Conservation (phyloP, 2,113 vertebrate species). For the Hiodon alosoides region DNA sequence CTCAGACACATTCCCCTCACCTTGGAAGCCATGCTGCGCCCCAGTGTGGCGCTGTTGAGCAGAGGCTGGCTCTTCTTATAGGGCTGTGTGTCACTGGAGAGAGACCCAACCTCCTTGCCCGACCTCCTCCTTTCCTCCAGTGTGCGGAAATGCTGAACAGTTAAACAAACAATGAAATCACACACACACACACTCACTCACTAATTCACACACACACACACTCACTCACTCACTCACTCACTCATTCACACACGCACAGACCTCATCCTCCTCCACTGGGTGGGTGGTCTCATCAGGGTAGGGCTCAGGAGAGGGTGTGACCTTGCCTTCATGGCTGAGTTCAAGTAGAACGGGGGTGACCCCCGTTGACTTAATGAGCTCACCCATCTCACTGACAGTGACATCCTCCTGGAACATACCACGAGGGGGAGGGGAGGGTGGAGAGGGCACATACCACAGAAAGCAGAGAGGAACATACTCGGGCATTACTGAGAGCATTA, state of each 20-base stretch:
- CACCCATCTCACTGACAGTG: too few species aligned
- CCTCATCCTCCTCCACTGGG: not conserved
- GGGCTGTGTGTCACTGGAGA: constrained; percentile 84
- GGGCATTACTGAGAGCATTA: too few species aligned
- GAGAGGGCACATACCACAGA: too few species aligned
- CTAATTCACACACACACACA: constrained; percentile 23
- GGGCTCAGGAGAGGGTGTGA: too few species aligned
- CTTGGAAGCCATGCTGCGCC: constrained; percentile 69
- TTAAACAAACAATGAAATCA: not conserved
- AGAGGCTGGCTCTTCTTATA: constrained; percentile 76
- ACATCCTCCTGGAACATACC: too few species aligned
- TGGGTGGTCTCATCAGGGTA: too few species aligned
- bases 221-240: not conserved
- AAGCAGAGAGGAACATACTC: too few species aligned
- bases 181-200: not conserved
- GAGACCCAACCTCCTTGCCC: constrained; percentile 58
- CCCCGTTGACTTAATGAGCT: too few species aligned
- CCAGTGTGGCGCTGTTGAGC: constrained; percentile 79
- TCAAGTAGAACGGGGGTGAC: too few species aligned
- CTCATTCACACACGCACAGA: not conserved
- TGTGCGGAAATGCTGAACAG: constrained; percentile 79
- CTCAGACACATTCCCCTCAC: constrained; percentile 44
- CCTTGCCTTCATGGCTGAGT: too few species aligned
- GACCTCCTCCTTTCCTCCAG: constrained; percentile 81
- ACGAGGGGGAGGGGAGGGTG: too few species aligned